phyloP scores from a whole-genome alignment of 1,140 invertebrate species.

The Lordiphosa mommai region DNA sequence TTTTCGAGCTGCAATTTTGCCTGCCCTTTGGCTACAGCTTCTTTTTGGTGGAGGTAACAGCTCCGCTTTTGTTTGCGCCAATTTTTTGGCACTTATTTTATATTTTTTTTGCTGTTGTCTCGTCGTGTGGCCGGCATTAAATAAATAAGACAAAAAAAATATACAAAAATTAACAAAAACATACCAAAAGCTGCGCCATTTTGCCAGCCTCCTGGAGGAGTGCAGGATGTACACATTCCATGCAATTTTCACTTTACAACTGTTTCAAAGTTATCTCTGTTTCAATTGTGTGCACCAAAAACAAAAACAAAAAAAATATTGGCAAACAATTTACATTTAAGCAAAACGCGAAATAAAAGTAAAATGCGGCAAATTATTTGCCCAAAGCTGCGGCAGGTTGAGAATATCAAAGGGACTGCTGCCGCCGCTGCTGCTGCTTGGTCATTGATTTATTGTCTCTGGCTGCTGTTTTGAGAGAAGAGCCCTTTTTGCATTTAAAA shows the following conservation, averaged over 20 bases:
- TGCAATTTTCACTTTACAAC: slow-evolving; percentile 78
- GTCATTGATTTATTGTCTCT: slow-evolving; percentile 69
- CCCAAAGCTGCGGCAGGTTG: slow-evolving; percentile 77
- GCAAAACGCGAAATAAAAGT: slow-evolving; percentile 46
- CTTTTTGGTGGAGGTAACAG: slow-evolving; percentile 16
- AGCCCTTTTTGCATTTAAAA: slow-evolving; percentile 20
- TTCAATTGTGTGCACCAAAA: slow-evolving; percentile 61
- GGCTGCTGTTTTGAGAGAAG: neutral
- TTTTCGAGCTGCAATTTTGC: slow-evolving; percentile 62
- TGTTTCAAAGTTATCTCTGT: slow-evolving; percentile 79
- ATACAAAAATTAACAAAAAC: slow-evolving; percentile 22
- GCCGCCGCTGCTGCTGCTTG: slow-evolving; percentile 1
- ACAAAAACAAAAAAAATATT: slow-evolving; percentile 65
- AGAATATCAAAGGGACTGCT: slow-evolving; percentile 64
- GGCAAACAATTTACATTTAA: slow-evolving; percentile 76
- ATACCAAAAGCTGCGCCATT: slow-evolving; percentile 28
- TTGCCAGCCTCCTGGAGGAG: neutral
- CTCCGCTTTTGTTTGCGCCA: slow-evolving; percentile 39
- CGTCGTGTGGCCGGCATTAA: slow-evolving; percentile 63
- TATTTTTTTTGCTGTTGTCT: slow-evolving; percentile 48
- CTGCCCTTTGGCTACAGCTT: slow-evolving; percentile 76
- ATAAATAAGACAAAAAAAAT: slow-evolving; percentile 69
- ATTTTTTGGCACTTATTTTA: slow-evolving; percentile 60
- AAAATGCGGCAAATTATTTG: slow-evolving; percentile 76
- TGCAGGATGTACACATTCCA: slow-evolving; percentile 44